Conservation (phyloP, 2,888 invertebrate species). For the Drosophila atripex region DNA sequence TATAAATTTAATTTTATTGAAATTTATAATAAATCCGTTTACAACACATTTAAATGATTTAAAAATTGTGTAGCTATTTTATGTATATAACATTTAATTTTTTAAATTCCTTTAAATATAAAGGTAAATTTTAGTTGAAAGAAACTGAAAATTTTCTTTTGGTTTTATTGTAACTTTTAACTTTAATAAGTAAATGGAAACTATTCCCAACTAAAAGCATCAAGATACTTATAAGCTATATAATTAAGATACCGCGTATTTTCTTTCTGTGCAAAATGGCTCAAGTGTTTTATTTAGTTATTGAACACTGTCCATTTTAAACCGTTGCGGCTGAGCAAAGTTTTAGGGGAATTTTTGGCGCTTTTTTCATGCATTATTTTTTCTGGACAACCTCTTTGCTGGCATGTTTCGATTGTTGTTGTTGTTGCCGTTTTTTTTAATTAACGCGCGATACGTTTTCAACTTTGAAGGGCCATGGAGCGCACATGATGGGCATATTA, state of each 20-base stretch:
- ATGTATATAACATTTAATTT: too few relatives aligned
- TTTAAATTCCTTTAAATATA: too few relatives aligned
- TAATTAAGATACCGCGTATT: neutral
- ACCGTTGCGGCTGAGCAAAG: slow-evolving; percentile 40
- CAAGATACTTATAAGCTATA: too few relatives aligned
- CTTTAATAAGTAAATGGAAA: too few relatives aligned
- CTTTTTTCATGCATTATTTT: slow-evolving; percentile 54
- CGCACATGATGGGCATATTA: slow-evolving; percentile 72
- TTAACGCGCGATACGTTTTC: slow-evolving; percentile 76
- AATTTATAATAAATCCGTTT: too few relatives aligned
- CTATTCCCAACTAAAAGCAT: too few relatives aligned
- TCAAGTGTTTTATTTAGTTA: slow-evolving; percentile 76
- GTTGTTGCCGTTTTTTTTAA: slow-evolving; percentile 60
- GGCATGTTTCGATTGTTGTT: slow-evolving; percentile 29
- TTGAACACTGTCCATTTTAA: slow-evolving; percentile 66
- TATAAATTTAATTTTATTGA: too few relatives aligned
- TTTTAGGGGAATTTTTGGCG: slow-evolving; percentile 76
- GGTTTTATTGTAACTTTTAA: too few relatives aligned
- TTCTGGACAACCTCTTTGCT: slow-evolving; percentile 10
- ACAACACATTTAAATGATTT: too few relatives aligned
- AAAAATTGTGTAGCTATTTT: too few relatives aligned
- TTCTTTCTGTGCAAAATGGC: slow-evolving; percentile 9
- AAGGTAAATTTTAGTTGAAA: too few relatives aligned
- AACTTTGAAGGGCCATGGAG: slow-evolving; percentile 64
- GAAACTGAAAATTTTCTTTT: too few relatives aligned